phyloP scores from a whole-genome alignment of 2,797 vertebrate genomes.

The Coluber constrictor region DNA sequence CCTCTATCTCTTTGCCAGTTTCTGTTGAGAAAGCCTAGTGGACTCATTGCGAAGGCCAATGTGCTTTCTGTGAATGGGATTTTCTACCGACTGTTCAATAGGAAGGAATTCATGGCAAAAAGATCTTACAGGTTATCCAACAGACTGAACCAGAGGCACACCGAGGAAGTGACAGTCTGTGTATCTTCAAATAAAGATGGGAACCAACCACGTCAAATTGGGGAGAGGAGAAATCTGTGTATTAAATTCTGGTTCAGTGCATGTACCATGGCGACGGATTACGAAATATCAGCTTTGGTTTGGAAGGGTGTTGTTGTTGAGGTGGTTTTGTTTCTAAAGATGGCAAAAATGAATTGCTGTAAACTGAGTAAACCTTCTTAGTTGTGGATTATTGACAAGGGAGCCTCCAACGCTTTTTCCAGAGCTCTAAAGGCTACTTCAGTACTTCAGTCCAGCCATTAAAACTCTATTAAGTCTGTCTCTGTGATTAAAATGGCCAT shows the following conservation, averaged over 20 bases:
- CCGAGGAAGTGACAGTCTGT: not conserved
- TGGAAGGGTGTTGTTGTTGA: not conserved
- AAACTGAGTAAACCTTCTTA: slow-evolving; percentile 49
- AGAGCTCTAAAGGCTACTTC: slow-evolving; percentile 43
- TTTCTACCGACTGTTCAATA: not conserved
- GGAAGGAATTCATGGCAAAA: not conserved
- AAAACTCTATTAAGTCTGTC: slow-evolving; percentile 29
- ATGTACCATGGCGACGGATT: not conserved
- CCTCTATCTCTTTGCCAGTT: not conserved
- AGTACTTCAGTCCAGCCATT: slow-evolving; percentile 40
- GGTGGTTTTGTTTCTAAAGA: not conserved
- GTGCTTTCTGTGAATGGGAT: not conserved
- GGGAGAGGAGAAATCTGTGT: not conserved
- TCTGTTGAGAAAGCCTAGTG: not conserved
- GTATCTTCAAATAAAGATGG: not conserved
- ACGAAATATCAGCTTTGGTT: not conserved
- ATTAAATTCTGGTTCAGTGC: not conserved
- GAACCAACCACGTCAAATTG: not conserved
- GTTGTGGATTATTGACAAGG: slow-evolving; percentile 54
- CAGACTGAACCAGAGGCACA: not conserved
- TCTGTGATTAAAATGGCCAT: slow-evolving; percentile 34
- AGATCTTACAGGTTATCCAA: not conserved
- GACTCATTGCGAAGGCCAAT: not conserved
- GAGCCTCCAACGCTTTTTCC: slow-evolving; percentile 50
- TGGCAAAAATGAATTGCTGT: not conserved